phyloP scores from a whole-genome alignment of 2,888 invertebrate genomes.

The Drosophila conformis region DNA sequence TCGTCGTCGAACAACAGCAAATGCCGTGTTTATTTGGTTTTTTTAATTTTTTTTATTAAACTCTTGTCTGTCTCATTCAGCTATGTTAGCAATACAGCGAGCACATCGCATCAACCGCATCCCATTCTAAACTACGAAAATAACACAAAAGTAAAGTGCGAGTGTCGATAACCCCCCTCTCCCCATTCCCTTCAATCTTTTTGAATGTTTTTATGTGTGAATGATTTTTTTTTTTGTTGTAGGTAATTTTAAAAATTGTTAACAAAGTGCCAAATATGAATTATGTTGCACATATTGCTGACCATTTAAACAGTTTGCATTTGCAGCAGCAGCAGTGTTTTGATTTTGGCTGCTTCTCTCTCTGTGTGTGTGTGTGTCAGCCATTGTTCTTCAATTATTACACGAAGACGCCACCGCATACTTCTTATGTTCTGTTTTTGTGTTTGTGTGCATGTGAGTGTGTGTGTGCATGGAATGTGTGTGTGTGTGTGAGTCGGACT shows the following conservation, averaged over 20 bases:
- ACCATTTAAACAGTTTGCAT: conserved; percentile 9
- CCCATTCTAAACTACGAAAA: conserved; percentile 33
- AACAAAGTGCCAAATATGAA: conserved; percentile 26
- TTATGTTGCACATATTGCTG: conserved; percentile 3
- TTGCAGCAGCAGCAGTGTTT: conserved; percentile 3
- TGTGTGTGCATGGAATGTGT: conserved; percentile 12
- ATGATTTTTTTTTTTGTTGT: conserved; percentile 53
- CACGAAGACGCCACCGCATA: conserved; percentile 77
- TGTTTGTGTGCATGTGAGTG: conserved; percentile 14
- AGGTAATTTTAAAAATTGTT: conserved; percentile 34
- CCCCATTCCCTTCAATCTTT: neutral
- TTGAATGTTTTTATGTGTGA: conserved; percentile 24
- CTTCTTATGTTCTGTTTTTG: conserved; percentile 39
- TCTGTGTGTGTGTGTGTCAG: conserved; percentile 45
- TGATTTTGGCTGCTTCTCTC: conserved; percentile 26
- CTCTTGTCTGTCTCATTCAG: neutral
- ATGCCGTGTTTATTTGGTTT: conserved; percentile 41
- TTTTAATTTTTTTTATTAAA: conserved; percentile 21
- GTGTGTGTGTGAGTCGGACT: conserved; percentile 40
- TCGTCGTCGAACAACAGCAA: conserved; percentile 10
- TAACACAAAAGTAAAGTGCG: conserved; percentile 43
- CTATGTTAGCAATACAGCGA: too few relatives aligned
- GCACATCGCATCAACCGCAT: too few relatives aligned
- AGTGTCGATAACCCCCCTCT: conserved; percentile 22
- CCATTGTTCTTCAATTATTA: conserved; percentile 75